These are phyloP conservation scores for Serinus canaria DNA, from an alignment of 2,113 vertebrate species.

Conservation along the genomic window DNA sequence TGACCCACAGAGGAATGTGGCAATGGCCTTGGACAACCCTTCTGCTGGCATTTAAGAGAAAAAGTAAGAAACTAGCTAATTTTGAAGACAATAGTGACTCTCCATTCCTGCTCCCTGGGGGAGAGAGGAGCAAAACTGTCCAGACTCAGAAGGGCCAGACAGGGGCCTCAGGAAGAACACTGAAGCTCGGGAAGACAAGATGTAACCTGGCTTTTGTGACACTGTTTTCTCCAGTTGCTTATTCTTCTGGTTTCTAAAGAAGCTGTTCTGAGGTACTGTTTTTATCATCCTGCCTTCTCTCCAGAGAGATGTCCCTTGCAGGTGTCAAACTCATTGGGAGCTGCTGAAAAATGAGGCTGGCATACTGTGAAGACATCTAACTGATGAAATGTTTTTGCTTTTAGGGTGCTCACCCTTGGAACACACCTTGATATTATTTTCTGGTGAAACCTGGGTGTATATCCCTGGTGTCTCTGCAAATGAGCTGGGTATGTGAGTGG, in stretches of 20 bases:
- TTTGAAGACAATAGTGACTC: not conserved
- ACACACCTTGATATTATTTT: not conserved
- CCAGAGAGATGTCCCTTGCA: not conserved
- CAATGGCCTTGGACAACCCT: not conserved
- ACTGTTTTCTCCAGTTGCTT: not conserved
- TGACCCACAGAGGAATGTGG: not conserved
- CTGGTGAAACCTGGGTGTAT: not conserved
- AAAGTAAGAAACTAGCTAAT: not conserved
- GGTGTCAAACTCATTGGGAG: not conserved
- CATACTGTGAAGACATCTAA: not conserved
- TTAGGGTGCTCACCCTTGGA: not conserved
- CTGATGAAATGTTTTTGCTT: not conserved
- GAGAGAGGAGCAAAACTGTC: not conserved
- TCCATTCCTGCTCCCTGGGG: not conserved
- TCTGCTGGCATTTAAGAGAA: not conserved
- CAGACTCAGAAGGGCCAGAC: not conserved
- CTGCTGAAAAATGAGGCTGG: not conserved
- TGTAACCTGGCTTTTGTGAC: conserved; percentile 21
- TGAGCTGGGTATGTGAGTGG: not conserved
- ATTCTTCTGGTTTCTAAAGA: not conserved
- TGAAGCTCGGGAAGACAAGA: not conserved
- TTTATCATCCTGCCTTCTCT: not conserved
- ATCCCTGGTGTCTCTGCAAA: not conserved
- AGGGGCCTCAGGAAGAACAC: not conserved
- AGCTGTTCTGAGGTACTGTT: not conserved